Base-by-base conservation (phyloP, 2,113 vertebrate species). In the Hepsetus odoe region DNA sequence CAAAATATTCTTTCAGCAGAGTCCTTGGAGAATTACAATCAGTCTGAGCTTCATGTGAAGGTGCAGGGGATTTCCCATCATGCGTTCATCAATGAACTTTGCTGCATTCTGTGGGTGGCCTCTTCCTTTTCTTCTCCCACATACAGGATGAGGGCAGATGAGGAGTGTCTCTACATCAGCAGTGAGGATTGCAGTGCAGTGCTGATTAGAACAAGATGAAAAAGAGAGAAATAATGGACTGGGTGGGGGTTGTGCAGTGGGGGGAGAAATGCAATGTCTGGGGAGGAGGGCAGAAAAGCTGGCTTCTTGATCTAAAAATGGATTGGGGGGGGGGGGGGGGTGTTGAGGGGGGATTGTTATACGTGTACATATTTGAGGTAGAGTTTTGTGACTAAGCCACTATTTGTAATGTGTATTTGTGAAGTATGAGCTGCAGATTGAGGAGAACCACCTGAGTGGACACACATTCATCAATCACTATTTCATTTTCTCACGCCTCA, bases 141-240 rank as follows among this genome's bases (percentile, higher is more conserved):
- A 71, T 75, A 71, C 28, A 81, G 59, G 55, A 69, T 65, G 73
- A 26, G 53, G 58, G 68, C n/a, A 70, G 32, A 77, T 68, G 53
- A 56, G 53, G 35, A 56, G 58, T 58, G 73, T 44, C 75, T 71
- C 56, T 77, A 53, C 56, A 71, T 74, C 79, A 62, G 55, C n/a
- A 35, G 13, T 32, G n/a, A 64, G 35, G n/a, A 62, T 62, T 55
- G 75, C 59, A 69, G 68, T 49, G 62, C 22, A n/a, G 61, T 11
- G 20, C 51, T 80, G 77, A 80, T 85, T 78, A 77, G 56, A 77
- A 71, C 30, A 53, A 78, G 80, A 78, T 75, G 71, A 78, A 82
- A 77, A 80, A 72, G 24, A 76, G 32, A 65, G 56, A 74, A 73
- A 80, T 59, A 26, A 77, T 62, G 33, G 46, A 24, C 44, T n/a